Evolutionary conservation across 2,113 vertebrate species (phyloP), one percentile per base, ranked within the genome.

Genomic region (Heteronetta atricapilla): DNA sequence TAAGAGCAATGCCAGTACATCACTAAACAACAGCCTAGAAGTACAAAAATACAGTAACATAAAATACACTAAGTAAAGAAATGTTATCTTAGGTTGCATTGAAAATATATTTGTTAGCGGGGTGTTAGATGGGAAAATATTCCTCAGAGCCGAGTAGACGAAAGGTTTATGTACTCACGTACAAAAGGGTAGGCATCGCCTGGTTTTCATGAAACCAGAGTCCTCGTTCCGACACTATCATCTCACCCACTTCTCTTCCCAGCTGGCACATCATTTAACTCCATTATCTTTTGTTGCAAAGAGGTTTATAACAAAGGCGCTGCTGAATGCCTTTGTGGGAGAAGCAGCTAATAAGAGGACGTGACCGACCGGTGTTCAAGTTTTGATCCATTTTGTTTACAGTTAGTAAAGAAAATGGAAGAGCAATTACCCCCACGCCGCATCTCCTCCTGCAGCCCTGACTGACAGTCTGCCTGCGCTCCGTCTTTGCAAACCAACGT

Each of bases 281-380:
- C n/a, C 50, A 77, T 0, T 2, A n/a, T 9, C 28, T 34, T 34
- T 78, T 66, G 46, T 88, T 23, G 8, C 23, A 13, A 52, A 66
- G 29, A 82, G 38, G 33, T 25, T 53, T 80, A 50, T 31, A 86
- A 31, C 21, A 85, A 58, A 1, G 2, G 3, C 55, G 55, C n/a
- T 2, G 3, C 40, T 59, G 59, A 73, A 55, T 0, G 0, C 20
- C 56, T 82, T 28, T 18, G n/a, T 6, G 29, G 10, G 40, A 83
- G 76, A 38, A 6, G 46, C 52, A 80, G 50, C 12, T 33, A 38
- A 36, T 7, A 50, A 62, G 31, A 48, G 52, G 83, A 2, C 10
- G n/a, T 12, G 8, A 56, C 6, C 42, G 31, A 48, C 6, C 10
- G 6, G 1, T 64, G 29, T 4, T 10, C 31, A 7, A 0, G 1